Evolutionary conservation across 1,140 invertebrate genomes (phyloP), one percentile per base, ranked within the genome.

Genomic region (Adelges cooleyi): DNA sequence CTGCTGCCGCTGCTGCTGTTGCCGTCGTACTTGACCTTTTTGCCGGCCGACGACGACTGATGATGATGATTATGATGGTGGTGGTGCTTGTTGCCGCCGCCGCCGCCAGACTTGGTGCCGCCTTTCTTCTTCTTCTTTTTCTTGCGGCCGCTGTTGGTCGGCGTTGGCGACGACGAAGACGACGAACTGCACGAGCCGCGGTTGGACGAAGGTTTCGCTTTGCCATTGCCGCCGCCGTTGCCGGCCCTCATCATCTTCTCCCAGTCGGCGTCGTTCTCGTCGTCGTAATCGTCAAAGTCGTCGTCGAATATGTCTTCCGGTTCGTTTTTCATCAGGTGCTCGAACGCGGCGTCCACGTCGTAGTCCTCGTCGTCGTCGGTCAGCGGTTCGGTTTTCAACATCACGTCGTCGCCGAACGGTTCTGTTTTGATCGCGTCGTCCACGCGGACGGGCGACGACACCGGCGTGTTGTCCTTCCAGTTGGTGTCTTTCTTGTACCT

Each of bases 211-310:
- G 56, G 36, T 2, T 18, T 42, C 17, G 54, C 40, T 27, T 59
- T 59, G 36, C 33, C 1, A 23, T 17, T n/a, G 6, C 49, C 15
- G 15, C 53, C 22, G 1, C 54, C 9, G 9, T 40, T 17, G 11
- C 17, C 11, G 18, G 15, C 25, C 38, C 40, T 11, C 42, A 62
- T 13, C 23, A 62, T 17, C 6, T 62, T 62, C 4, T 62, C 42
- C 56, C 56, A 62, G 40, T 62, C 56, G n/a, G 33, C n/a, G 56
- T 62, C 56, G 42, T 62, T 46, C 1, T 62, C 56, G 18, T 62
- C 56, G 6, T 62, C 56, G 36, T 54, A 54, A 2, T 59, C 54
- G 2, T 62, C 56, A 18, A 23, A 48, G 0, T 62, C 56, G 17
- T 62, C 56, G 5, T 62, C 56, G 25, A 62, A 62, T 2, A 48